phyloP scores from a whole-genome alignment of 1,140 invertebrate genomes.

The Bathynomus jamesi region DNA sequence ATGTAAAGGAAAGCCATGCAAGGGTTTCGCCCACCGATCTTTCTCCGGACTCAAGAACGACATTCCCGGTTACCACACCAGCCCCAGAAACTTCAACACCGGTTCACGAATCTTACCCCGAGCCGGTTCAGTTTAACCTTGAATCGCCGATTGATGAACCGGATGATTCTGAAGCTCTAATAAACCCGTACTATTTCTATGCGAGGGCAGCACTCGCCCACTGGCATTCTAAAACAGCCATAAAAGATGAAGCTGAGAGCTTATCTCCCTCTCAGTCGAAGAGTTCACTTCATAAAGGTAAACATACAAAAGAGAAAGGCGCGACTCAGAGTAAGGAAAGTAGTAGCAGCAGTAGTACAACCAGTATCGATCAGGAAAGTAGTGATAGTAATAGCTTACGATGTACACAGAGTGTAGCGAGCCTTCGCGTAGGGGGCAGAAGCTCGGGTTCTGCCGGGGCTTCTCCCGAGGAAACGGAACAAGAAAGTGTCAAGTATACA shows the following conservation, averaged over 20 bases:
- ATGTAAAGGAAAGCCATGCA: background rate
- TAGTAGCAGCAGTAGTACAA: constrained; percentile 28
- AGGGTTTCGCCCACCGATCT: background rate
- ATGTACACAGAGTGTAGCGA: background rate
- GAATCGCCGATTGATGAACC: constrained; percentile 28
- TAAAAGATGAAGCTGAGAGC: constrained; percentile 11
- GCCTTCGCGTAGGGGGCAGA: constrained; percentile 10
- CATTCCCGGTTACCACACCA: constrained; percentile 7
- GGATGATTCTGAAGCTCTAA: constrained; percentile 26
- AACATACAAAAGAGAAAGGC: constrained; percentile 14
- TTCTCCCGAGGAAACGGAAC: constrained; percentile 7
- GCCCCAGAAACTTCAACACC: constrained; percentile 23
- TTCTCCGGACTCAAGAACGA: constrained; percentile 7
- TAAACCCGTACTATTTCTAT: constrained; percentile 34
- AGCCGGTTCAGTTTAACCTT: constrained; percentile 22
- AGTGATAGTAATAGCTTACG: background rate
- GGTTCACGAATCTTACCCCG: constrained; percentile 22
- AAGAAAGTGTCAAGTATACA: background rate
- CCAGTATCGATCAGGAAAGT: constrained; percentile 8
- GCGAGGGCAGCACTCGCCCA: constrained; percentile 28
- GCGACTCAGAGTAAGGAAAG: constrained; percentile 22
- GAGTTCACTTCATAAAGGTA: background rate
- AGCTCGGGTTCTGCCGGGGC: constrained; percentile 10
- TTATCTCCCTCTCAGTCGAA: background rate
- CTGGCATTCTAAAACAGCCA: constrained; percentile 20